Evolutionary conservation across 64 coral and sea anemone genomes (phyloP).

Genomic region (Montipora sp.): DNA sequence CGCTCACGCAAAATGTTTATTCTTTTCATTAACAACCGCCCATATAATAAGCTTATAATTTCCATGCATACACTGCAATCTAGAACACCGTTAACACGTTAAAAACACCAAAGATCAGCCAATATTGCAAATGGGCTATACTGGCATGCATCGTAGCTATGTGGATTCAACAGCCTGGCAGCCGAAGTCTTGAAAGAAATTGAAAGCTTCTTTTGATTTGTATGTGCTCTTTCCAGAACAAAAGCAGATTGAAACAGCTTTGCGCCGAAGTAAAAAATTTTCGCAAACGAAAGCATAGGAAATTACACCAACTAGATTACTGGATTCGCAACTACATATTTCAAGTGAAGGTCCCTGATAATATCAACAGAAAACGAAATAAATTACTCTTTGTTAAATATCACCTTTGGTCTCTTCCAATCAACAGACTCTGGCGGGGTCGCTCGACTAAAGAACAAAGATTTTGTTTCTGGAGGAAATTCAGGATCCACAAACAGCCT

Average conservation of each 20-base stretch:
- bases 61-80: not conserved
- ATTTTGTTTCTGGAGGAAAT: constrained; percentile 90
- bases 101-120: not conserved
- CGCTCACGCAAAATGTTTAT: too few species aligned
- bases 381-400: not conserved
- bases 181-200: too few species aligned
- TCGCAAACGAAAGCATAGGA: not conserved
- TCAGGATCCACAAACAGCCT: constrained; percentile 84
- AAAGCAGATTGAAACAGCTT: not conserved
- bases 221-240: not conserved
- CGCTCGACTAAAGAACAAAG: constrained; percentile 89
- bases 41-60: not conserved
- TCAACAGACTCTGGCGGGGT: constrained; percentile 78
- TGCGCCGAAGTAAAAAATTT: not conserved
- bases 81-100: not conserved
- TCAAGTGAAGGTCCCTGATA: not conserved
- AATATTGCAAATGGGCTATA: not conserved
- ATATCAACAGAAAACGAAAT: not conserved
- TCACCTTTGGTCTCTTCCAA: constrained; percentile 98
- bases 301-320: not conserved
- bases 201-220: too few species aligned
- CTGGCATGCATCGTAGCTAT: too few species aligned
- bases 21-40: not conserved
- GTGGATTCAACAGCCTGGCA: too few species aligned
- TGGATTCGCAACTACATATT: not conserved